Conservation (phyloP, 2,797 vertebrate genomes). For the Neosalanx taihuensis region DNA sequence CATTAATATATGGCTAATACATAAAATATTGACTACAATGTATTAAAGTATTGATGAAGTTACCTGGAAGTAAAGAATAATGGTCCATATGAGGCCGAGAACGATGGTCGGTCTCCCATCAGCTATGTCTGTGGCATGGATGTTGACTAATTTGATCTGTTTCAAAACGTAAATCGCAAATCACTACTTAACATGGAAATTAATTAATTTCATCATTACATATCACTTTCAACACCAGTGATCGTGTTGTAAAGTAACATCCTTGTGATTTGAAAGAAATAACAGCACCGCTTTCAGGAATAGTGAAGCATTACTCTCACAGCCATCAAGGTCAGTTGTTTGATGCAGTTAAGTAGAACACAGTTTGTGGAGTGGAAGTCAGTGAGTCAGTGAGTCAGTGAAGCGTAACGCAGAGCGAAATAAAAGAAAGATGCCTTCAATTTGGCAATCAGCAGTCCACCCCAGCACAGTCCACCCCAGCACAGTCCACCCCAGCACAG, state of each 20-base stretch:
- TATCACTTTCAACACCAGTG: not conserved
- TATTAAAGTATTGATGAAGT: too few species aligned
- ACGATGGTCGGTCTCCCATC: slow-evolving; percentile 96
- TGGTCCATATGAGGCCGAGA: slow-evolving; percentile 94
- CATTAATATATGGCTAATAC: too few species aligned
- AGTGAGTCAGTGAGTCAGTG: slow-evolving; percentile 51
- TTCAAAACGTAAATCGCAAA: slow-evolving; percentile 37
- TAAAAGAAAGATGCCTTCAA: slow-evolving; percentile 7
- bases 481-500: not conserved
- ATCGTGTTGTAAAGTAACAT: not conserved
- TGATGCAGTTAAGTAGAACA: slow-evolving; percentile 47
- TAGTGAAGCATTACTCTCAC: slow-evolving; percentile 25
- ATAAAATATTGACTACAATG: too few species aligned
- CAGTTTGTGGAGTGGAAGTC: slow-evolving; percentile 35
- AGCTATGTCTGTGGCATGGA: slow-evolving; percentile 96
- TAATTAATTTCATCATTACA: not conserved
- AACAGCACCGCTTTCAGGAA: slow-evolving; percentile 12
- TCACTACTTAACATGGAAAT: not conserved
- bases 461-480: too few species aligned
- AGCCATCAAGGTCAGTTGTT: slow-evolving; percentile 53
- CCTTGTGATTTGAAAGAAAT: not conserved
- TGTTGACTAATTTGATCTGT: slow-evolving; percentile 98
- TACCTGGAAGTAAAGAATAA: slow-evolving; percentile 99
- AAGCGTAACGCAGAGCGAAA: slow-evolving; percentile 17
- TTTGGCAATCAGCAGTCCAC: not conserved